These are phyloP conservation scores for Drosophila paulistorum DNA, from an alignment of 1,140 invertebrate species.

Conservation along the genomic window DNA sequence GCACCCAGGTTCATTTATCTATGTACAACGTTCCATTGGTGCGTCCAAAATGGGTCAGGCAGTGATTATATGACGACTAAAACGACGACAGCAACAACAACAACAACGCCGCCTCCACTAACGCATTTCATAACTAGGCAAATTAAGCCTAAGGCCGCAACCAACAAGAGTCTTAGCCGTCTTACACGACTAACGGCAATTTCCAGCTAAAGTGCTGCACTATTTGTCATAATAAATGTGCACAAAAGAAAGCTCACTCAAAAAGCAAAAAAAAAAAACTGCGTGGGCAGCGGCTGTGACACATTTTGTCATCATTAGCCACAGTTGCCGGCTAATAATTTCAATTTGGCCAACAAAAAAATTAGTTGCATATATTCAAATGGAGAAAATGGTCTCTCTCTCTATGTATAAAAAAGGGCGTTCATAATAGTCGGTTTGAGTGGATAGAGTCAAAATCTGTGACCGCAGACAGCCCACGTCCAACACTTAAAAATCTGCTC, in stretches of 20 bases:
- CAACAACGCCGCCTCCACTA: constrained; percentile 40
- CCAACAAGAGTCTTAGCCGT: constrained; percentile 68
- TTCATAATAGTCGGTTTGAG: constrained; percentile 54
- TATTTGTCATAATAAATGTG: constrained; percentile 81
- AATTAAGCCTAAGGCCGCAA: constrained; percentile 73
- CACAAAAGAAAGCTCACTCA: constrained; percentile 54
- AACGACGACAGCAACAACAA: constrained; percentile 10
- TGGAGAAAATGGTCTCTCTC: not conserved
- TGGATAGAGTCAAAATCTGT: constrained; percentile 23
- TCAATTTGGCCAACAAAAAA: constrained; percentile 75
- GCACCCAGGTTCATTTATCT: constrained; percentile 40
- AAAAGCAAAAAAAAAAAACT: not conserved
- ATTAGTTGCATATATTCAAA: constrained; percentile 59
- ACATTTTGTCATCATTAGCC: constrained; percentile 82
- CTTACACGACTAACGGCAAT: constrained; percentile 75
- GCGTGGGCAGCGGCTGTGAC: constrained; percentile 76
- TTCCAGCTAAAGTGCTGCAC: constrained; percentile 71
- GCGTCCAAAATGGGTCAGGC: constrained; percentile 68
- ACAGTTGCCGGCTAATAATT: constrained; percentile 81
- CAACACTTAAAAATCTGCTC: not conserved
- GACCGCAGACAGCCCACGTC: constrained; percentile 62
- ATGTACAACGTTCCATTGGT: constrained; percentile 41
- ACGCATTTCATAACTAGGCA: constrained; percentile 62
- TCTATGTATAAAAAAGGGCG: constrained; percentile 53
- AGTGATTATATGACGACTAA: constrained; percentile 42